Conservation (phyloP, 2,797 vertebrate genomes). For the Sebastes hubbsi region DNA sequence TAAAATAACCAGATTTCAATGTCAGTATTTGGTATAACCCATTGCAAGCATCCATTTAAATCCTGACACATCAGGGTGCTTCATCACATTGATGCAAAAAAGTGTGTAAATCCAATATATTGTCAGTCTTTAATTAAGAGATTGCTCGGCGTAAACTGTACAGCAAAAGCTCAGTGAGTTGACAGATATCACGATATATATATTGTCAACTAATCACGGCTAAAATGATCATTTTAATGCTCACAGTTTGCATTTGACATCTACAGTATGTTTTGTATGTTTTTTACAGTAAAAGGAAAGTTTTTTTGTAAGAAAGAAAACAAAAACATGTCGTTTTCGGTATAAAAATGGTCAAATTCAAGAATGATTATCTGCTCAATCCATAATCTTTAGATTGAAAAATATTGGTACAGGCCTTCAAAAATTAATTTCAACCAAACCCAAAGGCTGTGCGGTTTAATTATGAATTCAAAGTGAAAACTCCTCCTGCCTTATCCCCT, state of each 20-base stretch:
- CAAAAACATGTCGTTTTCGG: neutral
- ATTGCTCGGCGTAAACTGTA: neutral
- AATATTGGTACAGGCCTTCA: neutral
- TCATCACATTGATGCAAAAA: neutral
- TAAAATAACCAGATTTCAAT: too few relatives aligned
- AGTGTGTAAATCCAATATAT: neutral
- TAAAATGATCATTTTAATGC: neutral
- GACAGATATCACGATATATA: too few relatives aligned
- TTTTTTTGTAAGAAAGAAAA: neutral
- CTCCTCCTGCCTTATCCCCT: constrained; percentile 25
- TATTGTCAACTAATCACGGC: neutral
- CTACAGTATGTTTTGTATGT: too few relatives aligned
- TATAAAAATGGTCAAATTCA: neutral
- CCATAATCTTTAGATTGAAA: neutral
- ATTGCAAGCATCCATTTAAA: neutral
- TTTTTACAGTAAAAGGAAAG: neutral
- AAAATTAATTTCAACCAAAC: neutral
- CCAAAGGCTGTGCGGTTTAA: neutral
- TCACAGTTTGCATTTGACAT: neutral
- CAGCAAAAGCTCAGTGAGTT: neutral
- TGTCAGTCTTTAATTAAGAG: neutral
- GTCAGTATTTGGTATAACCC: too few relatives aligned
- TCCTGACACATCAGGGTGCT: neutral
- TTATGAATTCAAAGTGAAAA: constrained; percentile 43
- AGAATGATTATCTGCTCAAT: neutral